Evolutionary conservation across 2,113 vertebrate species (phyloP).

Genomic region (Odocoileus virginianus): DNA sequence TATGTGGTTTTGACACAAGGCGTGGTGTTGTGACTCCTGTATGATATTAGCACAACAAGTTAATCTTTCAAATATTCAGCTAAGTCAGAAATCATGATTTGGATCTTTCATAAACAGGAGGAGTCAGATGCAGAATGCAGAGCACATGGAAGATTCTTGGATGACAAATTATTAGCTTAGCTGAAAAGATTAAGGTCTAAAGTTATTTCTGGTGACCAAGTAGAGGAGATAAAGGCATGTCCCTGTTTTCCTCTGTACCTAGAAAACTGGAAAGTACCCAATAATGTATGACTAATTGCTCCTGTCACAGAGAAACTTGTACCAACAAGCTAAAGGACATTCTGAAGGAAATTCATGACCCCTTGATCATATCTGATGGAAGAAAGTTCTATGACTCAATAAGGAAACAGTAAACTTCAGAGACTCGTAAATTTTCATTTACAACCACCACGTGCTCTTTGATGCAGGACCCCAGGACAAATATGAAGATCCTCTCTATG

Average conservation of each 20-base stretch:
- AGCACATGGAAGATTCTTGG: not conserved
- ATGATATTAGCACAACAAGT: not conserved
- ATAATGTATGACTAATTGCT: not conserved
- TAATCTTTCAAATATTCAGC: not conserved
- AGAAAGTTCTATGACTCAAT: not conserved
- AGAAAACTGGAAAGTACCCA: not conserved
- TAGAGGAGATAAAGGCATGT: not conserved
- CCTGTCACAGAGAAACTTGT: not conserved
- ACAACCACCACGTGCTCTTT: not conserved
- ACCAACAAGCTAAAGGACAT: slow-evolving; percentile 3
- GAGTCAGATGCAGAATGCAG: not conserved
- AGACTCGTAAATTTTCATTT: not conserved
- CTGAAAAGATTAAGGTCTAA: not conserved
- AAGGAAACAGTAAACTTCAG: not conserved
- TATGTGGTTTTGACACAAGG: not conserved
- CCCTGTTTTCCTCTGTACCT: not conserved
- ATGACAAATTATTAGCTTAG: not conserved
- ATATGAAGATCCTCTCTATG: not conserved
- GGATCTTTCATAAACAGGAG: not conserved
- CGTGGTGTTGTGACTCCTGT: not conserved
- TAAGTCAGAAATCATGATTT: not conserved
- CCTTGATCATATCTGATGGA: not conserved
- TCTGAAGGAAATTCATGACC: not conserved
- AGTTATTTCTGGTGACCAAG: not conserved
- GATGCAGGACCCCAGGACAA: not conserved